Evolutionary conservation across 1,140 invertebrate genomes (phyloP).

Genomic region (Conus ventricosus): DNA sequence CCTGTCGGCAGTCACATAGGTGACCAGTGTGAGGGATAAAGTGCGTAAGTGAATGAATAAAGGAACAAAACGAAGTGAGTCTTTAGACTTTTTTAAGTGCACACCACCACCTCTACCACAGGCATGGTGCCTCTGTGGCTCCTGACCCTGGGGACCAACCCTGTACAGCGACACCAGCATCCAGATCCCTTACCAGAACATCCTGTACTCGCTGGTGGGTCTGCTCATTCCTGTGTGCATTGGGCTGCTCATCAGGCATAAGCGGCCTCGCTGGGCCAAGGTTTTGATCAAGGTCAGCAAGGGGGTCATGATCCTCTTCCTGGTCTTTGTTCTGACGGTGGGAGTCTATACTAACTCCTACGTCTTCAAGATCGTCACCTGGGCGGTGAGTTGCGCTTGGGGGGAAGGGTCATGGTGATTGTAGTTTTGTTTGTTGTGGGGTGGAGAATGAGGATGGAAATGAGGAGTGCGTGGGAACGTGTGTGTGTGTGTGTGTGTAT

Average conservation of each 20-base stretch:
- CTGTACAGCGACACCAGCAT: slow-evolving; percentile 76
- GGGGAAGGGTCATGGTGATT: no score
- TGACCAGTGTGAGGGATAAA: no score
- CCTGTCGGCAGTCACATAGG: no score
- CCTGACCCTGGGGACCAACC: slow-evolving; percentile 90
- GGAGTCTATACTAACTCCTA: slow-evolving; percentile 93
- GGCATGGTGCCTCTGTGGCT: slow-evolving; percentile 96
- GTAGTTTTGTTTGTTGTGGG: no score
- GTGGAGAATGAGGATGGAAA: no score
- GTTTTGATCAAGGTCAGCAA: slow-evolving; percentile 58
- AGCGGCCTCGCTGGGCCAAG: slow-evolving; percentile 77
- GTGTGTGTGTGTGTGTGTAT: no score
- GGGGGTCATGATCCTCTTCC: slow-evolving; percentile 88
- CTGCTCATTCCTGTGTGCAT: slow-evolving; percentile 89
- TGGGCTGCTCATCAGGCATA: slow-evolving; percentile 80
- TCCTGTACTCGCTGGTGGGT: slow-evolving; percentile 84
- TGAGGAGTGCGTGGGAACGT: no score
- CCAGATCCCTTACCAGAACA: slow-evolving; percentile 87
- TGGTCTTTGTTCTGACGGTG: slow-evolving; percentile 93
- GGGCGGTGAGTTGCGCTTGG: neutral
- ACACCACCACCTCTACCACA: slow-evolving; percentile 72
- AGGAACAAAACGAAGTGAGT: no score
- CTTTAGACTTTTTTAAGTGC: neutral
- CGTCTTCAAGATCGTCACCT: slow-evolving; percentile 88
- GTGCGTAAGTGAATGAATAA: no score